Conservation (phyloP, 64 coral and sea anemone species). For the Dendrophyllia cribrosa region DNA sequence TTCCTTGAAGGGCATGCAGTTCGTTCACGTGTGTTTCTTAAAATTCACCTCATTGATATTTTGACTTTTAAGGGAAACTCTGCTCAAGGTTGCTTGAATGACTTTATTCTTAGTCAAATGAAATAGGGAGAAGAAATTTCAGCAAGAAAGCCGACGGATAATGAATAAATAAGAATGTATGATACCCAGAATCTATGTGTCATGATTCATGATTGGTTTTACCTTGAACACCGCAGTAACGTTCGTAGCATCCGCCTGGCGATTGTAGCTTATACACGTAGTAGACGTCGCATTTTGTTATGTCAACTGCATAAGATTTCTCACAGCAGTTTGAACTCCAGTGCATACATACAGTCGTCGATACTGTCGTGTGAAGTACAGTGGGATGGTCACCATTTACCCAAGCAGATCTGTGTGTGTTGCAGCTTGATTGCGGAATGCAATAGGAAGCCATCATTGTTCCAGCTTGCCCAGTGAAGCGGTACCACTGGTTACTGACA, state of each 20-base stretch:
- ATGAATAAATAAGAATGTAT: too few relatives aligned
- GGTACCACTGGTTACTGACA: conserved; percentile 41
- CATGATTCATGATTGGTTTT: background rate
- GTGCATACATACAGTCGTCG: conserved; percentile 28
- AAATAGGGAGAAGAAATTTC: too few relatives aligned
- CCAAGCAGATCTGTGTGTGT: conserved; percentile 34
- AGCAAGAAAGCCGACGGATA: too few relatives aligned
- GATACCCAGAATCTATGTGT: too few relatives aligned
- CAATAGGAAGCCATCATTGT: conserved; percentile 41
- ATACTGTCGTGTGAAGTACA: background rate
- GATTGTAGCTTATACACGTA: conserved; percentile 48
- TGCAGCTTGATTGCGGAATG: conserved; percentile 21
- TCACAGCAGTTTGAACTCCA: conserved; percentile 21
- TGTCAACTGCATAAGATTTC: background rate
- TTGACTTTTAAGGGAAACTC: too few relatives aligned
- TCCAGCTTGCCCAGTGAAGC: conserved; percentile 54
- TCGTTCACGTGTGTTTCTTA: too few relatives aligned
- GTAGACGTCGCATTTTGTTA: conserved; percentile 56
- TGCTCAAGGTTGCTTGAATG: too few relatives aligned
- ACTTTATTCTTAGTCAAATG: too few relatives aligned
- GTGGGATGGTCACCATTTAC: conserved; percentile 55
- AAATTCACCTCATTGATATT: too few relatives aligned
- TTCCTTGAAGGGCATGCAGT: too few relatives aligned
- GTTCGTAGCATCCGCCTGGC: background rate
- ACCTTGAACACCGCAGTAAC: conserved; percentile 49